Conservation (phyloP, 2,113 vertebrate species). For the Brachionichthys hirsutus region DNA sequence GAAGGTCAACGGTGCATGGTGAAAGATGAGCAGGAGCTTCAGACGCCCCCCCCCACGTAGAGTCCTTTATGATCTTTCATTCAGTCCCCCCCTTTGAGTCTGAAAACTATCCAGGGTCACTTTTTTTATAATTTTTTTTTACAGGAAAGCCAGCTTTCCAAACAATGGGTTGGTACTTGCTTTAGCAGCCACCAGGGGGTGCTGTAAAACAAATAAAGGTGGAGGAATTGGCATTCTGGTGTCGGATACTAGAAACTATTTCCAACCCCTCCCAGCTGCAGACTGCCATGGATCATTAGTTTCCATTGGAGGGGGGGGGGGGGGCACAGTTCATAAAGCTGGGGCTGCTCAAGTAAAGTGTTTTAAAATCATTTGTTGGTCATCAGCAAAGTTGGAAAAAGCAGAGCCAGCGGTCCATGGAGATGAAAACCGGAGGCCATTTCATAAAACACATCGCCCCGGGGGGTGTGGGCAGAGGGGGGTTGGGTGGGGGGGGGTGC, state of each 20-base stretch:
- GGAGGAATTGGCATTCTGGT: too few species aligned
- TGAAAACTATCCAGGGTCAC: constrained; percentile 2
- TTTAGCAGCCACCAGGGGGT: not conserved
- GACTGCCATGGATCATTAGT: constrained; percentile 43
- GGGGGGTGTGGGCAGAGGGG: constrained; percentile 10
- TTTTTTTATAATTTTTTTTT: not conserved
- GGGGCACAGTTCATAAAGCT: not conserved
- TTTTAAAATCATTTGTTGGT: constrained; percentile 55
- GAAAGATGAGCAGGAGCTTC: constrained; percentile 42
- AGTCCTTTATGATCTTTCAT: constrained; percentile 3
- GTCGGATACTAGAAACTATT: constrained; percentile 26
- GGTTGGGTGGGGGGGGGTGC: not conserved
- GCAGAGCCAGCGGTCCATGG: constrained; percentile 6
- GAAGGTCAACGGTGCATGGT: constrained; percentile 53
- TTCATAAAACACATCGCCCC: constrained; percentile 39
- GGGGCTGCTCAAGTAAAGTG: constrained; percentile 46
- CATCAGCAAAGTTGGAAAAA: constrained; percentile 49
- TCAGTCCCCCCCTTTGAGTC: not conserved
- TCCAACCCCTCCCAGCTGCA: constrained; percentile 18
- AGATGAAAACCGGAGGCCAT: constrained; percentile 25
- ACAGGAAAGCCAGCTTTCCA: constrained; percentile 19
- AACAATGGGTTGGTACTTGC: constrained; percentile 27
- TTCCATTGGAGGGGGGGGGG: constrained; percentile 13
- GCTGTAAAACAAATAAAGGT: not conserved
- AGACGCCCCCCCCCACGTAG: constrained; percentile 2